phyloP scores from a whole-genome alignment of 2,113 vertebrate species.

The Lynx canadensis region DNA sequence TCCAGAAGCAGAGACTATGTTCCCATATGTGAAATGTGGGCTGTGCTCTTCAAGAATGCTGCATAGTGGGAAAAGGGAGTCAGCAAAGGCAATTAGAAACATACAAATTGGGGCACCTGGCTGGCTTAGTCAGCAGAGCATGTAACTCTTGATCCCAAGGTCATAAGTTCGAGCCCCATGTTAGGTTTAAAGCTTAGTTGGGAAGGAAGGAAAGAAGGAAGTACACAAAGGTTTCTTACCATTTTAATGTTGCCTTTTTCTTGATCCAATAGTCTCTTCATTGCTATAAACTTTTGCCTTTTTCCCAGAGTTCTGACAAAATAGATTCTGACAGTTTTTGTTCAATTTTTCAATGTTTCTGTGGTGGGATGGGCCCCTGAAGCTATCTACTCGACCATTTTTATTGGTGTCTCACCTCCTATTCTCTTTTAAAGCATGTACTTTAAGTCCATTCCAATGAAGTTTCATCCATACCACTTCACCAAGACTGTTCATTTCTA shows the following conservation, averaged over 20 bases:
- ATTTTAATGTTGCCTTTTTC: no score
- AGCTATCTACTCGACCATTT: neutral
- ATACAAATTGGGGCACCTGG: neutral
- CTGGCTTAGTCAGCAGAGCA: no score
- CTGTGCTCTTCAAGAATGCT: neutral
- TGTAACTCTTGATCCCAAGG: no score
- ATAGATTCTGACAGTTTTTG: neutral
- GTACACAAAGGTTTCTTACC: no score
- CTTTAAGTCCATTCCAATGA: neutral
- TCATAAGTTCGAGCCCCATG: no score
- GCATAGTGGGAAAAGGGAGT: no score
- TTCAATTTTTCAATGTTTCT: neutral
- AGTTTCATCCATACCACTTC: neutral
- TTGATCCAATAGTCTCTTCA: neutral
- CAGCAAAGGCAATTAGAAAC: neutral
- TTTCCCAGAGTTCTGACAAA: neutral
- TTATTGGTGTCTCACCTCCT: neutral
- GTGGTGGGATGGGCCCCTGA: neutral
- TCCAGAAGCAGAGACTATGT: neutral
- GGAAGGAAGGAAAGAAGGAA: no score
- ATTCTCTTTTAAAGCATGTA: neutral
- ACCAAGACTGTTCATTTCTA: neutral
- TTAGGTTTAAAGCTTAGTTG: no score
- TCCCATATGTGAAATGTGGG: neutral
- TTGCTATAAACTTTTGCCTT: neutral